Evolutionary conservation across 2,888 invertebrate genomes (phyloP).

Genomic region (Tridacna gigas): DNA sequence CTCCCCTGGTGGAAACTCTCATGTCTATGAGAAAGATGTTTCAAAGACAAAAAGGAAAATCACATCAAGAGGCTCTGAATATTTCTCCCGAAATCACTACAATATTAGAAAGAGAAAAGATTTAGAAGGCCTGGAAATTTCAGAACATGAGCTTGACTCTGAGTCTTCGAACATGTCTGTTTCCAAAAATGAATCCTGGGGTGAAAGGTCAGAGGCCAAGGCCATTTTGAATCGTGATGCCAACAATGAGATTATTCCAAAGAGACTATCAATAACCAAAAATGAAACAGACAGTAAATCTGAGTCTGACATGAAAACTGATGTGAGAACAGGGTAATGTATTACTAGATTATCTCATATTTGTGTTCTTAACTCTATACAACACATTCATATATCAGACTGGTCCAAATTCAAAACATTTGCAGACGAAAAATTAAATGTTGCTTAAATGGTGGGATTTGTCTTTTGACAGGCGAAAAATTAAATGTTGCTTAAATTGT

Average conservation of each 20-base stretch:
- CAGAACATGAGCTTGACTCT: constrained; percentile 73
- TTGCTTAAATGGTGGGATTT: too few species aligned
- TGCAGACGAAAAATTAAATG: too few species aligned
- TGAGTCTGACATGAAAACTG: constrained; percentile 11
- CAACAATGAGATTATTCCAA: constrained; percentile 27
- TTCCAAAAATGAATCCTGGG: constrained; percentile 74
- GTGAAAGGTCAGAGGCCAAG: constrained; percentile 69
- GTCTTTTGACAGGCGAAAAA: too few species aligned
- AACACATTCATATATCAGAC: too few species aligned
- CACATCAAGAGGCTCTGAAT: constrained; percentile 77
- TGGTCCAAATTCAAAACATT: too few species aligned
- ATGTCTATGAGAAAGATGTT: constrained; percentile 73
- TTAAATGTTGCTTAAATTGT: too few species aligned
- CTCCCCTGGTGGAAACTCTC: constrained; percentile 72
- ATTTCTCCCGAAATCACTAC: constrained; percentile 72
- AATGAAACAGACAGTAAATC: not conserved
- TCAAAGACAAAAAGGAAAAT: constrained; percentile 74
- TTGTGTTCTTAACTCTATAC: too few species aligned
- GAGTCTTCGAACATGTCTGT: constrained; percentile 76
- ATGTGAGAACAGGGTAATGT: not conserved
- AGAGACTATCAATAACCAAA: constrained; percentile 17
- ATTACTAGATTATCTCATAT: too few species aligned
- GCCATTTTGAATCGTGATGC: constrained; percentile 57
- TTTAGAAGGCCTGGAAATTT: constrained; percentile 70
- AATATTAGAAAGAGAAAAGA: constrained; percentile 66